Evolutionary conservation across 2,888 invertebrate species (phyloP).

Genomic region (Meteorus cinctellus): DNA sequence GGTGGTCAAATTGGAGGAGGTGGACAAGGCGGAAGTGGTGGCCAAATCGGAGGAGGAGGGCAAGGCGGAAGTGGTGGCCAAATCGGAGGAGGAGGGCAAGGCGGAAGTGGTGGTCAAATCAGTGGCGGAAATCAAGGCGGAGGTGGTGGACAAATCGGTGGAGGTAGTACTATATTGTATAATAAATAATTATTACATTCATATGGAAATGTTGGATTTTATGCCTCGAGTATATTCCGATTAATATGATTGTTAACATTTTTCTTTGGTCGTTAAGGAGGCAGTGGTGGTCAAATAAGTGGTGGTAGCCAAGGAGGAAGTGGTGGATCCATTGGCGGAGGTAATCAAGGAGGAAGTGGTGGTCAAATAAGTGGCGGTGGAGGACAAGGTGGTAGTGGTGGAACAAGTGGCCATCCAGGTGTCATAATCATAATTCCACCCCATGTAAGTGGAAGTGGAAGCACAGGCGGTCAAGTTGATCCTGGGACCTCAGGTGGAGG

Average conservation of each 20-base stretch:
- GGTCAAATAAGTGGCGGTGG: not conserved
- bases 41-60: not conserved
- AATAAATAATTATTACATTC: no score
- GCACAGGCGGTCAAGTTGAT: not conserved
- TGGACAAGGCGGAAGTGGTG: not conserved
- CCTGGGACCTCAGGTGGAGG: not conserved
- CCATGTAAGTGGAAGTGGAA: not conserved
- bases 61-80: not conserved
- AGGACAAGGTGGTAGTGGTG: not conserved
- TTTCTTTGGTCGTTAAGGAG: not conserved
- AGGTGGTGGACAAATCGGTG: not conserved
- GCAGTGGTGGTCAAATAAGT: not conserved
- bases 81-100: not conserved
- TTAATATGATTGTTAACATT: no score
- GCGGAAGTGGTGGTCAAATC: not conserved
- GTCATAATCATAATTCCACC: not conserved
- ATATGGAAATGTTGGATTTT: no score
- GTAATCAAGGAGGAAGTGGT: not conserved
- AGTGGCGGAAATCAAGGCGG: slow-evolving; percentile 8
- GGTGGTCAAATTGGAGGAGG: slow-evolving; percentile 6
- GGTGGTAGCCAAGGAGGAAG: not conserved
- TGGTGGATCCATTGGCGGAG: not conserved
- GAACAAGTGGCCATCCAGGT: slow-evolving; percentile 1
- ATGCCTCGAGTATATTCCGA: no score
- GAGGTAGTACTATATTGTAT: not conserved